These are phyloP conservation scores for Heliconius eleuchia DNA, from an alignment of 1,140 invertebrate genomes.

Conservation along the genomic window DNA sequence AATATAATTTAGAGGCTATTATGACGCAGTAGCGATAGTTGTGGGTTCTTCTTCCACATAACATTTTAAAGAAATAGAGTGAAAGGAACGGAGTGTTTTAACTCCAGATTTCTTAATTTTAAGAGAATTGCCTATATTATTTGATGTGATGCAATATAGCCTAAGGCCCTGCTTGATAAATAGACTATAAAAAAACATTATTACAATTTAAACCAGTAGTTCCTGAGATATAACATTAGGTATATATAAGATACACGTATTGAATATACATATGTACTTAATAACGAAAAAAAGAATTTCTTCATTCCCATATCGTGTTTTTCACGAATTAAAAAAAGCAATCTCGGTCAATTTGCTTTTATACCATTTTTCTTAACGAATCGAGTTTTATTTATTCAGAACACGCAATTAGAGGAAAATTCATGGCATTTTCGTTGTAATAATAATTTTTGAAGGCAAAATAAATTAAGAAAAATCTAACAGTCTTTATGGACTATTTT, in stretches of 20 bases:
- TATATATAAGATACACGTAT: too few species aligned
- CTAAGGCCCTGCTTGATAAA: too few species aligned
- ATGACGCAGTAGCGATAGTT: neutral
- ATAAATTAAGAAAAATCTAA: conserved; percentile 8
- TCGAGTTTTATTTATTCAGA: conserved; percentile 2
- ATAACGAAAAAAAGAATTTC: neutral
- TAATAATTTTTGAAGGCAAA: conserved; percentile 10
- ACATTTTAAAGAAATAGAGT: neutral
- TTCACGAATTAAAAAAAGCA: neutral
- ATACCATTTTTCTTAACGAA: neutral
- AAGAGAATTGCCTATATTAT: too few species aligned
- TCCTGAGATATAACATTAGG: too few species aligned
- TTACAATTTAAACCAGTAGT: too few species aligned
- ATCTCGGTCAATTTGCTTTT: conserved; percentile 9
- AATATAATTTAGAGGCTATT: neutral
- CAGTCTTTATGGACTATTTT: neutral
- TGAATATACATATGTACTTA: too few species aligned
- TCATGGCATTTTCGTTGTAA: neutral
- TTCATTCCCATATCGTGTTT: neutral
- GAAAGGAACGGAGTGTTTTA: neutral
- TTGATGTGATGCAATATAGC: too few species aligned
- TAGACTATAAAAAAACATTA: too few species aligned
- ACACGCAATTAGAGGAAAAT: conserved; percentile 8
- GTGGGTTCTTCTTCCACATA: neutral
- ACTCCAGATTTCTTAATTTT: neutral